Evolutionary conservation across 2,113 vertebrate species (phyloP), one percentile per base, ranked within the genome.

Genomic region (Galemys pyrenaicus): DNA sequence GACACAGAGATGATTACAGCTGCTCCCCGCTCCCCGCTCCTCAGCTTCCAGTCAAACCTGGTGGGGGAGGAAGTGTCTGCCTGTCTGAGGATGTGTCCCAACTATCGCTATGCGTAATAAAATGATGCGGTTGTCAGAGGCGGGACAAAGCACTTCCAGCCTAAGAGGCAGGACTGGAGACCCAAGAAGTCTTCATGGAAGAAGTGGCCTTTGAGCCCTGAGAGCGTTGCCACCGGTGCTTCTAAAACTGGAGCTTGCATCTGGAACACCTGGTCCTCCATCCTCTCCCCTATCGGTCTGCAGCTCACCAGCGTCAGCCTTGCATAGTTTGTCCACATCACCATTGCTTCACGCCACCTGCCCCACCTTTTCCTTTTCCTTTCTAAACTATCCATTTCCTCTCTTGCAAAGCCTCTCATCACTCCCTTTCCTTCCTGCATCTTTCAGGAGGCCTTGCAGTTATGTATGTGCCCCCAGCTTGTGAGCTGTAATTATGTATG

Each of bases 401-500:
- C 12, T n/a, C 56, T 83, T 30, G 67, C 81, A 67, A 65, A 73
- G 82, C 81, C 41, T 75, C 39, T 78, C 2, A 0, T n/a, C 26
- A 44, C 8, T 28, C 67, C 51, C 9, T 67, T 83, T 75, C 75
- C 95, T 96, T 92, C 86, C 95, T 93, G 85, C 15, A 3, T 67
- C 56, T 35, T 35, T 16, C 68, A n/a, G 58, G 56, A 0, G 0
- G 51, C 54, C 58, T 44, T 68, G 79, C 39, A 9, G 16, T 83
- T 10, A 28, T 4, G 3, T 15, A 0, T 7, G 0, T 32, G 37
- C 11, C 74, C 28, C 65, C 19, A 10, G 83, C 41, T 56, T 56
- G 46, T 19, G 77, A 44, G 44, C 44, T 68, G 79, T n/a, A 6
- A 19, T 83, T 10, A 28, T 4, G 3, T 15, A 0, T 7, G 0